Evolutionary conservation across 2,113 vertebrate genomes (phyloP).

Genomic region (Tyto alba): DNA sequence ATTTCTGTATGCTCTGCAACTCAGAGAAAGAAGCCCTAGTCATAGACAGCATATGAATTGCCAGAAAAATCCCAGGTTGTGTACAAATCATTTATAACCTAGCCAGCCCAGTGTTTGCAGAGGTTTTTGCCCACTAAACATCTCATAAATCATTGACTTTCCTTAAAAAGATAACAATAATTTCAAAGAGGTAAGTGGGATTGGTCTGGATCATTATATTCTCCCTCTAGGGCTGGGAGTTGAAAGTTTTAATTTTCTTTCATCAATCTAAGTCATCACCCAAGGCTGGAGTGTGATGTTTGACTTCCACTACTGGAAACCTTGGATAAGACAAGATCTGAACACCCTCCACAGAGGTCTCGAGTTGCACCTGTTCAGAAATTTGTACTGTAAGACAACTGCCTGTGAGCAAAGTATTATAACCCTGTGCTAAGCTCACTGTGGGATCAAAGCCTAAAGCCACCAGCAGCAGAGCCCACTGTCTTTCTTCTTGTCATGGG

Average conservation of each 20-base stretch:
- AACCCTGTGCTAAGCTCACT: rapidly evolving
- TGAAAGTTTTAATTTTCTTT: slow-evolving; percentile 57
- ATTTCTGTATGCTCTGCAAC: background rate
- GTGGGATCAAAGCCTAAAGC: background rate
- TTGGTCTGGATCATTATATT: slow-evolving; percentile 48
- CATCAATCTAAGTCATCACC: slow-evolving; percentile 42
- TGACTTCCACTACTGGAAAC: background rate
- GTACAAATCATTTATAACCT: slow-evolving; percentile 13
- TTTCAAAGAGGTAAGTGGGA: slow-evolving; percentile 42
- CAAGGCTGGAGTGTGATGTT: background rate
- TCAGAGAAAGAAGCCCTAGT: background rate
- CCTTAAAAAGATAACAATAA: slow-evolving; percentile 50
- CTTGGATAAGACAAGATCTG: background rate
- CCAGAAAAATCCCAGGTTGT: slow-evolving; percentile 1
- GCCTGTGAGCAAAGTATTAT: background rate
- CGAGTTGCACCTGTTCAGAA: background rate
- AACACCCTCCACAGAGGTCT: background rate
- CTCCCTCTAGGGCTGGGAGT: slow-evolving; percentile 19
- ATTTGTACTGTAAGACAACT: rapidly evolving
- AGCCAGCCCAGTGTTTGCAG: slow-evolving; percentile 3
- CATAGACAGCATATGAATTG: background rate
- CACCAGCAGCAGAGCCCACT: background rate
- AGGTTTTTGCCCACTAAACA: slow-evolving; percentile 35
- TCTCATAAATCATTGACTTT: slow-evolving; percentile 55
- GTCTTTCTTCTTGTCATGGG: background rate